phyloP scores from a whole-genome alignment of 2,113 vertebrate species.

The Struthio camelus region DNA sequence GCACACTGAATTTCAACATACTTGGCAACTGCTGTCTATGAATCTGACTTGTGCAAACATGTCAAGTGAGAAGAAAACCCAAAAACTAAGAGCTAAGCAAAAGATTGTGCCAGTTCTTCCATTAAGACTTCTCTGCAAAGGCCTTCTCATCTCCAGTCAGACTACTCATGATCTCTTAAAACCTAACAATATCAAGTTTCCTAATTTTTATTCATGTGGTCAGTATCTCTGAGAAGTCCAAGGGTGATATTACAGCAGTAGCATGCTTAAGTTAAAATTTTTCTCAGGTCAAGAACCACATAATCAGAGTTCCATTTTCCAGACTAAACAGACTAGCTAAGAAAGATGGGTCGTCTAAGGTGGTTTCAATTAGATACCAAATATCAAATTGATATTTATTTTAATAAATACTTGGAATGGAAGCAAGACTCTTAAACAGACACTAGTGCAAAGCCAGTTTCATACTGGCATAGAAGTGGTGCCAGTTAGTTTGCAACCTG shows the following conservation, averaged over 20 bases:
- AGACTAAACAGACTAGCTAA: background rate
- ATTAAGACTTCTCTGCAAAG: constrained; percentile 15
- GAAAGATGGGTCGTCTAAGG: background rate
- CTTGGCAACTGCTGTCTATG: constrained; percentile 1
- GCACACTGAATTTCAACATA: background rate
- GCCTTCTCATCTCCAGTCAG: background rate
- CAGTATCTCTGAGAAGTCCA: background rate
- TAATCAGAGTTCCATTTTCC: background rate
- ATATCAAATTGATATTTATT: background rate
- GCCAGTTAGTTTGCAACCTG: background rate
- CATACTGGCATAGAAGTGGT: background rate
- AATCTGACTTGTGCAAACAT: background rate
- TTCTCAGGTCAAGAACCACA: background rate
- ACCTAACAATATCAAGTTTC: constrained; percentile 13
- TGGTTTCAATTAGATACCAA: background rate
- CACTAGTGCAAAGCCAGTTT: background rate
- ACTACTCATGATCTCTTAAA: constrained; percentile 27
- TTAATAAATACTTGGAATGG: background rate
- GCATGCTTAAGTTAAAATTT: background rate
- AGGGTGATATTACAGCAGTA: background rate
- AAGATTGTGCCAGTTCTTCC: constrained; percentile 8
- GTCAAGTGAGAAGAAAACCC: background rate
- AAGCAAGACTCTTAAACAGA: background rate
- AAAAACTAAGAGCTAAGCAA: background rate
- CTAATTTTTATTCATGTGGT: no score